Evolutionary conservation across 2,888 invertebrate species (phyloP), one percentile per base, ranked within the genome.

Genomic region (Agrochola circellaris): DNA sequence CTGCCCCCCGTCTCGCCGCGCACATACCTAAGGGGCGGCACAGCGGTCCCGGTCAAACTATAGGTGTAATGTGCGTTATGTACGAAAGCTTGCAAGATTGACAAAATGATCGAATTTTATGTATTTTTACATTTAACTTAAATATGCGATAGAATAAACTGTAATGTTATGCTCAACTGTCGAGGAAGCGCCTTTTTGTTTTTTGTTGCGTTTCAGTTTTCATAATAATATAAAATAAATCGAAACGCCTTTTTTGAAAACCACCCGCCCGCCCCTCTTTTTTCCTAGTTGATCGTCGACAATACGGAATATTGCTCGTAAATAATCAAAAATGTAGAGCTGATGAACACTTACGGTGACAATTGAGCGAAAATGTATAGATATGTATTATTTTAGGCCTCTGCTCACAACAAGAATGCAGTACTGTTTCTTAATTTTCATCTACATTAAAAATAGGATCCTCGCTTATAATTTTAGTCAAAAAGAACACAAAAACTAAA

Each of bases 51-150:
- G 15, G 45, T 45, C 45, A 15, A 45, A 45, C 15, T 45, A 45
- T 15, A 45, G 15, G 45, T 45, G 45, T 9, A 26, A 60, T 70
- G 45, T 82, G 69, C 60, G 66, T 61, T 73, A 72, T 72, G 9
- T 74, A 69, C 66, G 72, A 76, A 77, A 72, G 48, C 54, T 78
- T 73, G 79, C 83, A 86, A 86, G 86, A 84, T 82, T 83, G 83
- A 72, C 86, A 84, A 61, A 84, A 86, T 75, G 72, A 70, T 56
- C 15, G 13, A 60, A 38, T 62, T 54, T 48, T 17, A 45, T 23
- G 26, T 15, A n/a, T 65, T 68, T 58, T 34, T 45, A 79, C 17
- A 42, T n/a, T 42, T 4, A 45, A n/a, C 45, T 45, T 42, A 4
- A 76, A 51, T 80, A 42, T 73, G 1, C 1, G 15, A 15, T 54